phyloP scores from a whole-genome alignment of 2,113 vertebrate species.

The Martes martes region DNA sequence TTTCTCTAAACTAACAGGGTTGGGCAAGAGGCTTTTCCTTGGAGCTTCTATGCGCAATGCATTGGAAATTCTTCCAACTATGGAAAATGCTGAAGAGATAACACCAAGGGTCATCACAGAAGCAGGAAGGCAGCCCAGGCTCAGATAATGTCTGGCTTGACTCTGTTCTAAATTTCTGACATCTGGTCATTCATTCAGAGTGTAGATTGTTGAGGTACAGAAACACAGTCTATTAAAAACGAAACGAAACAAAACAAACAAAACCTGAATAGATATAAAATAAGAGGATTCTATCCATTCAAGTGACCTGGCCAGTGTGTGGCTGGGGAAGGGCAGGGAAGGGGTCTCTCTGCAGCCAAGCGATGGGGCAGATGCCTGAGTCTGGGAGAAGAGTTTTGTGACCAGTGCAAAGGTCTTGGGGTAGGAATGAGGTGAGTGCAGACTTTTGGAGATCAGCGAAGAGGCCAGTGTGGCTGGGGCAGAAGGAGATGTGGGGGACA shows the following conservation, averaged over 20 bases:
- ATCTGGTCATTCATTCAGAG: not conserved
- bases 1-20: not conserved
- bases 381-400: not conserved
- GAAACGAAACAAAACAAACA: no score
- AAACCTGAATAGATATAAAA: not conserved
- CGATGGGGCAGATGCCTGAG: accelerated
- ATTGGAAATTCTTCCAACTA: not conserved
- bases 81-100: not conserved
- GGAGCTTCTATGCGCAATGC: not conserved
- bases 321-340: not conserved
- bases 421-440: not conserved
- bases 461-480: not conserved
- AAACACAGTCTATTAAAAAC: no score
- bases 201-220: not conserved
- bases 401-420: not conserved
- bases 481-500: not conserved
- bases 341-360: not conserved
- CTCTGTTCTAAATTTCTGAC: not conserved
- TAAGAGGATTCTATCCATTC: no score
- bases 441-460: not conserved
- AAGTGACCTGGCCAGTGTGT: accelerated
- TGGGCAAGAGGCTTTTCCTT: not conserved
- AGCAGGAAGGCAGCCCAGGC: not conserved
- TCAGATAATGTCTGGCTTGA: not conserved
- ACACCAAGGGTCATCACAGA: accelerated